Base-by-base conservation (phyloP, 2,888 invertebrate species). In the Clepsis dumicolana region DNA sequence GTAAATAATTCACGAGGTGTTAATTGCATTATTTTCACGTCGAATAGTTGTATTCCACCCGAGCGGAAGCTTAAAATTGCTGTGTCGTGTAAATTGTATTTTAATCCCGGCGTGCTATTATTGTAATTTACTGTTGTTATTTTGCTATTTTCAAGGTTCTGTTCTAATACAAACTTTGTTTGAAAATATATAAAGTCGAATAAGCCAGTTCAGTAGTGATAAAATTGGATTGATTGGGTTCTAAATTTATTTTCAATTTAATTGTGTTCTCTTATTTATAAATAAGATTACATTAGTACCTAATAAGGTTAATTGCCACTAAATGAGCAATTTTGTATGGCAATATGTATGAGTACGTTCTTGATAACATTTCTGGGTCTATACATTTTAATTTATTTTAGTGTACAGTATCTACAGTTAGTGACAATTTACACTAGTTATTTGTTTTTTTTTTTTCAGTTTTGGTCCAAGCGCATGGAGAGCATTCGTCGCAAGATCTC, bases 381-480 rank as follows among this genome's bases (percentile, higher is more conserved):
- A n/a, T n/a, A n/a, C n/a, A n/a, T n/a, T n/a, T n/a, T n/a, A n/a
- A n/a, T n/a, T n/a, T n/a, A n/a, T n/a, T n/a, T n/a, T n/a, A n/a
- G n/a, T n/a, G n/a, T n/a, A n/a, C n/a, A n/a, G n/a, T n/a, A n/a
- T n/a, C n/a, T 7, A 29, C 29, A 29, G 29, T 29, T 7, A 29
- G 29, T 14, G 12, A 35, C 3, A 35, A 35, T 29, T 29, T 10
- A 12, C 10, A 2, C 2, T 2, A 35, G 14, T 5, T 7, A 24
- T 54, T 7, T 24, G 8, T 16, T 54, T 1, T 12, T 32, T 16
- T 32, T 21, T 48, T n/a, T 94, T 56, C 86, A 96, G 96, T 96
- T 83, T 92, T 97, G 44, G 96, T 96, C 77, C 96, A 97, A 74
- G 94, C 96, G 41, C 96, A 96, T 88, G 89, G 95, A 62, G 97